Evolutionary conservation across 2,797 vertebrate species (phyloP).

Genomic region (Argya squamiceps): DNA sequence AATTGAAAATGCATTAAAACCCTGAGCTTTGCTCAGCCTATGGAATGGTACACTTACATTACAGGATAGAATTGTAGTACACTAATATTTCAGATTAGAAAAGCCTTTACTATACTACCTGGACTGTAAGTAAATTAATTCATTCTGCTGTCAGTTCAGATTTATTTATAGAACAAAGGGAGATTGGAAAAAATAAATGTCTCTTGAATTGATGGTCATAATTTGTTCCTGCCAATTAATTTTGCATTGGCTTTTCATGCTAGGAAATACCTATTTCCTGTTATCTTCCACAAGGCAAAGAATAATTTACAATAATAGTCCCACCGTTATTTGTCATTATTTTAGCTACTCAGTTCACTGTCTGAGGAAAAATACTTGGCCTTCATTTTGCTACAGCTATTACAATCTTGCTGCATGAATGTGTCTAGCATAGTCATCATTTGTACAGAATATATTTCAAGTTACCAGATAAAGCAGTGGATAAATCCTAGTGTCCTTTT

Average conservation of each 20-base stretch:
- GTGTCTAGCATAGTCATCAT: not conserved
- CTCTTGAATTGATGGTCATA: not conserved
- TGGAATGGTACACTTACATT: not conserved
- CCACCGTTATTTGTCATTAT: not conserved
- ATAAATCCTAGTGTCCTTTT: not conserved
- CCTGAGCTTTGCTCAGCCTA: not conserved
- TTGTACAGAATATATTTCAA: conserved; percentile 32
- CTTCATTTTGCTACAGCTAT: not conserved
- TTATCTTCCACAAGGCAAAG: not conserved
- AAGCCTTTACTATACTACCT: not conserved
- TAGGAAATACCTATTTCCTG: not conserved
- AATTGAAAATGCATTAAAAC: not conserved
- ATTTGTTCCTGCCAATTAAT: not conserved
- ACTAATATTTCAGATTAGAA: not conserved
- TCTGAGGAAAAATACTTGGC: conserved; percentile 2
- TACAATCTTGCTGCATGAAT: not conserved
- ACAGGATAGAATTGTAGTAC: not conserved
- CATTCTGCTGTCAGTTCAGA: not conserved
- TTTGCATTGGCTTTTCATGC: not conserved
- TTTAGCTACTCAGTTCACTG: not conserved
- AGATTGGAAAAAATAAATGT: not conserved
- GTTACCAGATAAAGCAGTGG: not conserved
- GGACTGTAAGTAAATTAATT: not conserved
- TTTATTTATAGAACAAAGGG: not conserved
- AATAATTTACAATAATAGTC: not conserved